A percentile compares a stretch with the other conserved stretches of the same genome.
Conservation (phyloP, 2,888 invertebrate genomes). For the Zeuzera pyrina region DNA sequence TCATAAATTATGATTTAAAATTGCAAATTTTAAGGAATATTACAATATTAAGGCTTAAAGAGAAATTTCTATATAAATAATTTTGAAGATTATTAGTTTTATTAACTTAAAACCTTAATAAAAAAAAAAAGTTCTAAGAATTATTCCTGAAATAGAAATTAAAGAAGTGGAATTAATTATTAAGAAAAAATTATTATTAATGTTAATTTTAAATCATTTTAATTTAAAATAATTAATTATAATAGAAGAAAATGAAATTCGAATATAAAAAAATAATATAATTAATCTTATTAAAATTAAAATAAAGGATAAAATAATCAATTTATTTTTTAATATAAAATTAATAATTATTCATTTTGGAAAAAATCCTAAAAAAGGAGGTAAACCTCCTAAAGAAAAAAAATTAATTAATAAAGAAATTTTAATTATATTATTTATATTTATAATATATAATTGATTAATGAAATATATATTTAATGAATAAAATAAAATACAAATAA, state of each 20-base stretch:
- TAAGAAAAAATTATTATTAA: conserved; percentile 40
- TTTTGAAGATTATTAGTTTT: conserved; percentile 78
- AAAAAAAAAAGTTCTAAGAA: conserved; percentile 46
- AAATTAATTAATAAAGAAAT: conserved; percentile 66
- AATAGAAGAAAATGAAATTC: conserved; percentile 60
- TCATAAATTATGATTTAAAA: conserved; percentile 74
- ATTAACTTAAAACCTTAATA: conserved; percentile 73
- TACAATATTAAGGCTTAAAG: conserved; percentile 72
- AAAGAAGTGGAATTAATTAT: conserved; percentile 33
- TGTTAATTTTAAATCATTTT: conserved; percentile 52
- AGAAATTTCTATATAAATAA: conserved; percentile 68
- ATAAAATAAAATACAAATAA: conserved; percentile 59
- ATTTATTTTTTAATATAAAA: conserved; percentile 53
- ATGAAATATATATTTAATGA: conserved; percentile 59
- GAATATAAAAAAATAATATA: conserved; percentile 71
- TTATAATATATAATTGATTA: conserved; percentile 62
- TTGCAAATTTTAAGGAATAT: conserved; percentile 72
- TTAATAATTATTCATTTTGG: conserved; percentile 75
- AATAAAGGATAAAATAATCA: conserved; percentile 48
- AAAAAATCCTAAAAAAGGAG: conserved; percentile 75
- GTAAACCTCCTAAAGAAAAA: conserved; percentile 72
- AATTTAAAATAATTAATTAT: conserved; percentile 61
- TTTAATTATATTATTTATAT: conserved; percentile 55
- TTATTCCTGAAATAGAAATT: conserved; percentile 36
- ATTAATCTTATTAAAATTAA: conserved; percentile 69